A percentile compares a stretch with the other conserved stretches of the same genome.
Conservation (phyloP, 2,113 vertebrate species). For the Labrus mixtus region DNA sequence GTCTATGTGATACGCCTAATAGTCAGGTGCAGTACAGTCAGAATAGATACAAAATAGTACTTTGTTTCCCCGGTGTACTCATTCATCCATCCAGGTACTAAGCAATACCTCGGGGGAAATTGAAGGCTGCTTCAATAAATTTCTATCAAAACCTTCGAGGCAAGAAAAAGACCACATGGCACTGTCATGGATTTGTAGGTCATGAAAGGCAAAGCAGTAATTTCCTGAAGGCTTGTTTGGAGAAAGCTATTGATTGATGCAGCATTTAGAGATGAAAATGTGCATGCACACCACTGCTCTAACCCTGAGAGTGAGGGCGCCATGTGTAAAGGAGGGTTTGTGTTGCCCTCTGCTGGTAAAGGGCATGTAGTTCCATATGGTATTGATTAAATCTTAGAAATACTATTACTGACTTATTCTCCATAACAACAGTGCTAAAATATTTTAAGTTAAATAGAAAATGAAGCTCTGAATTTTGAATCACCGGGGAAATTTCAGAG, state of each 20-base stretch:
- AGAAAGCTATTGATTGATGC: neutral
- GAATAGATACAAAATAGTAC: conserved; percentile 13
- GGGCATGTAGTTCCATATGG: neutral
- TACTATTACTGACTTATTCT: neutral
- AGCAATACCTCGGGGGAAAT: neutral
- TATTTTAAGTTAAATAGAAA: neutral
- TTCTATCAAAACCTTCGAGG: conserved; percentile 29
- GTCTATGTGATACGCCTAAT: neutral
- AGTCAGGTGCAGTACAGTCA: neutral
- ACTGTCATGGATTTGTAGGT: conserved; percentile 20
- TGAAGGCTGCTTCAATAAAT: conserved; percentile 16
- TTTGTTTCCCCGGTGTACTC: neutral
- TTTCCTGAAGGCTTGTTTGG: neutral
- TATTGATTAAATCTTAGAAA: neutral
- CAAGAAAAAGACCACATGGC: neutral
- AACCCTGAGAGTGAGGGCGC: neutral
- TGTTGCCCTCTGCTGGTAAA: conserved; percentile 33
- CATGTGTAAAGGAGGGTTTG: neutral
- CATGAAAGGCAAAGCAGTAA: conserved; percentile 2
- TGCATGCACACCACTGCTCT: conserved; percentile 11
- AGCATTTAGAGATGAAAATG: conserved; percentile 21
- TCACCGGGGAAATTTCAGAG: too few relatives aligned
- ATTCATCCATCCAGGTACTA: neutral
- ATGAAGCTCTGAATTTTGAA: neutral
- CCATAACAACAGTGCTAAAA: neutral